A percentile compares a stretch with the other conserved stretches of the same genome.
phyloP scores from a whole-genome alignment of 2,113 vertebrate genomes.

The Phaethon lepturus region DNA sequence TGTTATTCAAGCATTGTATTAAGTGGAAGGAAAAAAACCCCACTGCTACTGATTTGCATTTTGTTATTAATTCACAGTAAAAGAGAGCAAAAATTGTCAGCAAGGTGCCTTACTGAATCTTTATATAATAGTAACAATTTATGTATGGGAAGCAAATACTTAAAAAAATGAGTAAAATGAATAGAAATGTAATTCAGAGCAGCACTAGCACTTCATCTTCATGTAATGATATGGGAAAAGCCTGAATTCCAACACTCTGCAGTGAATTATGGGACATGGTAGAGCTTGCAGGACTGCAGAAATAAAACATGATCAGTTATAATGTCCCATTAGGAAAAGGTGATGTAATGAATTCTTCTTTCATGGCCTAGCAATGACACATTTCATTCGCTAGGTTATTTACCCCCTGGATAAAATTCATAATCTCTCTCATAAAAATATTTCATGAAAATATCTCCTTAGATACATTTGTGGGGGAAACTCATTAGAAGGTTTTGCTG shows the following conservation, averaged over 20 bases:
- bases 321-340: conserved; percentile 75
- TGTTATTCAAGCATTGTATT: conserved; percentile 28
- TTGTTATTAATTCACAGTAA: conserved; percentile 61
- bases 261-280: conserved; percentile 60
- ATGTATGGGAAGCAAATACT: conserved; percentile 54
- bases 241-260: conserved; percentile 25
- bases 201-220: conserved; percentile 34
- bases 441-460: conserved; percentile 36
- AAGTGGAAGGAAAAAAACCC: background rate
- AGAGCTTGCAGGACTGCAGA: conserved; percentile 34
- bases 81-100: conserved; percentile 26
- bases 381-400: conserved; percentile 74
- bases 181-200: conserved; percentile 47
- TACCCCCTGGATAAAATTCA: conserved; percentile 69
- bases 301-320: conserved; percentile 40
- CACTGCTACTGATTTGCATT: conserved; percentile 49
- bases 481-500: conserved; percentile 44
- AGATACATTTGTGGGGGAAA: background rate
- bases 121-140: conserved; percentile 48
- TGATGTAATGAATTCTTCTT: conserved; percentile 74
- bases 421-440: conserved; percentile 40
- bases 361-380: conserved; percentile 73
- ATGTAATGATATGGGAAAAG: conserved; percentile 33
- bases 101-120: background rate
- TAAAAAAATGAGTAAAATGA: conserved; percentile 40